Conservation (phyloP, 2,797 vertebrate genomes). For the Sarcoramphus papa region DNA sequence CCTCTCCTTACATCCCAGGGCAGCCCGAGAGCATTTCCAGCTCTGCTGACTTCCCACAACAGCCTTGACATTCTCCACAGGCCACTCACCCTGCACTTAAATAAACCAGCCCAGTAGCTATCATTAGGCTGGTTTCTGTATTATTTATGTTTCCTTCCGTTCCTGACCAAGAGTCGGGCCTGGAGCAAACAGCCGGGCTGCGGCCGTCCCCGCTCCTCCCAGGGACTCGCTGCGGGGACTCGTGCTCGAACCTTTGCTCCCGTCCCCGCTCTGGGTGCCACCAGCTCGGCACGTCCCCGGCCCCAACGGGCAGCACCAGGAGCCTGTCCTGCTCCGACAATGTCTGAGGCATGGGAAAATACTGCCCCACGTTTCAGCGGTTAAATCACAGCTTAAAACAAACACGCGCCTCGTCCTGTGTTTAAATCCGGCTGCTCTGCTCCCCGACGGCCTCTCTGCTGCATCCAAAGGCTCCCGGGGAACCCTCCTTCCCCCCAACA, state of each 20-base stretch:
- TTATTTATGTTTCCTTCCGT: not conserved
- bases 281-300: rapidly evolving
- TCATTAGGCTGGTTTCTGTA: not conserved
- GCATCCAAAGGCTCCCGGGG: rapidly evolving
- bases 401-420: rapidly evolving
- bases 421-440: not conserved
- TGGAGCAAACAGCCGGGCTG: not conserved
- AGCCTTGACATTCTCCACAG: not conserved
- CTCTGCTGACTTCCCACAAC: not conserved
- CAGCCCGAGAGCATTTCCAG: not conserved
- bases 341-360: rapidly evolving
- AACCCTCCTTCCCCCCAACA: not conserved
- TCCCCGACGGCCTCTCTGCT: not conserved
- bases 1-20: not conserved
- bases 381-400: not conserved
- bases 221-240: not conserved
- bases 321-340: not conserved
- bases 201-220: not conserved
- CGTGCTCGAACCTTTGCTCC: not conserved
- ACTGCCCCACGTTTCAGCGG: rapidly evolving
- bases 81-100: not conserved
- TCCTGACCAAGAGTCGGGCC: not conserved
- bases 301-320: rapidly evolving
- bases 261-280: rapidly evolving
- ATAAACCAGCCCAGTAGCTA: not conserved